A percentile compares a stretch with the other conserved stretches of the same genome.
Evolutionary conservation across 2,113 vertebrate genomes (phyloP).

Genomic region (Nothoprocta pentlandii): DNA sequence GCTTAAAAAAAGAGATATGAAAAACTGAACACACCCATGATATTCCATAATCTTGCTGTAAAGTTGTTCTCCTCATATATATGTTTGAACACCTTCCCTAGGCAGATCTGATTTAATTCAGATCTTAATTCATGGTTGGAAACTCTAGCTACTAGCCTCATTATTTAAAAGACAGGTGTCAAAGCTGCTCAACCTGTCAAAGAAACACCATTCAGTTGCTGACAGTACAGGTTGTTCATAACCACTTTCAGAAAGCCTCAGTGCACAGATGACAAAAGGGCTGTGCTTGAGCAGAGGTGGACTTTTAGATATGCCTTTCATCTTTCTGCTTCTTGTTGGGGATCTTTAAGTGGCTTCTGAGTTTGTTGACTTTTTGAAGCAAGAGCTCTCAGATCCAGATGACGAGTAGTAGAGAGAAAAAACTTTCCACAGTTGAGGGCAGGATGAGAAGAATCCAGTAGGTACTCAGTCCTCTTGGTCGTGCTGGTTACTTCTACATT

Average conservation of each 20-base stretch:
- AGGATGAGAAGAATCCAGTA: background rate
- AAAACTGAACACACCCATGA: background rate
- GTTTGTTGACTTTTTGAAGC: background rate
- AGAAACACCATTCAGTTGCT: background rate
- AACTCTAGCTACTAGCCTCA: background rate
- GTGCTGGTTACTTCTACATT: background rate
- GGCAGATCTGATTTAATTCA: conserved; percentile 1
- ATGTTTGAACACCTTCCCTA: conserved; percentile 28
- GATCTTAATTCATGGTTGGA: background rate
- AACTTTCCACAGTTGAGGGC: background rate
- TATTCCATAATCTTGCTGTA: background rate
- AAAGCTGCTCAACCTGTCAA: background rate
- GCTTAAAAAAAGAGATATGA: background rate
- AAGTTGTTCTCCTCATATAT: background rate
- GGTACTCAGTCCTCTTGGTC: background rate
- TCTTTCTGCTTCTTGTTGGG: background rate
- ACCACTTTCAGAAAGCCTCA: background rate
- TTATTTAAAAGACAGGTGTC: background rate
- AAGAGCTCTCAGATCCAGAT: background rate
- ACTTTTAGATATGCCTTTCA: background rate
- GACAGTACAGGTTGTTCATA: background rate
- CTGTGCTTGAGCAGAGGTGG: background rate
- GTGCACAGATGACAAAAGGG: background rate
- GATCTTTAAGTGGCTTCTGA: background rate
- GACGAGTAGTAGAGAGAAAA: background rate